A percentile compares a stretch with the other conserved stretches of the same genome.
phyloP scores from a whole-genome alignment of 2,888 invertebrate species.

The Xestobium rufovillosum region DNA sequence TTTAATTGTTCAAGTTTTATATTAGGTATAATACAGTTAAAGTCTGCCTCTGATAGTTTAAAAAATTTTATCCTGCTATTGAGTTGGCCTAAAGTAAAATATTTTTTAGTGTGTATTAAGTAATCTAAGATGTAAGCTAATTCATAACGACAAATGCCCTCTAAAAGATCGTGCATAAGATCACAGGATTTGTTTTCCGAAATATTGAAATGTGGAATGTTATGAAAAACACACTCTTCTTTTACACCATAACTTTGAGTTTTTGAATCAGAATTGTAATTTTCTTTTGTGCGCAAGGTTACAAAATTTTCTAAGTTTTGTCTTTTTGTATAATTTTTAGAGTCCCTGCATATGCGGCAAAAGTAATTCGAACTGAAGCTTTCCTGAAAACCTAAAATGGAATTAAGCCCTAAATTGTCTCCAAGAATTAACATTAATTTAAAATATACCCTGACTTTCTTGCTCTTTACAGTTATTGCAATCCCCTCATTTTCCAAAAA shows the following conservation, averaged over 20 bases:
- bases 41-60: neutral
- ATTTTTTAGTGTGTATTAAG: slow-evolving; percentile 10
- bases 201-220: neutral
- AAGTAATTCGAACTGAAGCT: slow-evolving; percentile 14
- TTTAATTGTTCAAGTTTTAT: slow-evolving; percentile 12
- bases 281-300: slow-evolving; percentile 10
- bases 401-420: slow-evolving; percentile 14
- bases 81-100: slow-evolving; percentile 4
- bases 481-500: slow-evolving; percentile 8
- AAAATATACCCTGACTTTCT: slow-evolving; percentile 12
- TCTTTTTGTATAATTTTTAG: slow-evolving; percentile 11
- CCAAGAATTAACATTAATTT: slow-evolving; percentile 8
- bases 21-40: slow-evolving; percentile 10
- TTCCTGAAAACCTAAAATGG: slow-evolving; percentile 15
- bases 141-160: slow-evolving; percentile 14
- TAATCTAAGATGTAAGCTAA: slow-evolving; percentile 6
- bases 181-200: neutral
- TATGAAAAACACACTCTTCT: neutral
- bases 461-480: slow-evolving; percentile 1
- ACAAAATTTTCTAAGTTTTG: slow-evolving; percentile 4
- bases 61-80: neutral
- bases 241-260: neutral
- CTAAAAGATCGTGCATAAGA: slow-evolving; percentile 13
- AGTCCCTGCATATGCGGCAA: slow-evolving; percentile 14
- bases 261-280: slow-evolving; percentile 11